Percentiles rank a stretch among this genome's conserved stretches.
Evolutionary conservation across 2,888 invertebrate species (phyloP).

Genomic region (Exephanes ischioxanthus): DNA sequence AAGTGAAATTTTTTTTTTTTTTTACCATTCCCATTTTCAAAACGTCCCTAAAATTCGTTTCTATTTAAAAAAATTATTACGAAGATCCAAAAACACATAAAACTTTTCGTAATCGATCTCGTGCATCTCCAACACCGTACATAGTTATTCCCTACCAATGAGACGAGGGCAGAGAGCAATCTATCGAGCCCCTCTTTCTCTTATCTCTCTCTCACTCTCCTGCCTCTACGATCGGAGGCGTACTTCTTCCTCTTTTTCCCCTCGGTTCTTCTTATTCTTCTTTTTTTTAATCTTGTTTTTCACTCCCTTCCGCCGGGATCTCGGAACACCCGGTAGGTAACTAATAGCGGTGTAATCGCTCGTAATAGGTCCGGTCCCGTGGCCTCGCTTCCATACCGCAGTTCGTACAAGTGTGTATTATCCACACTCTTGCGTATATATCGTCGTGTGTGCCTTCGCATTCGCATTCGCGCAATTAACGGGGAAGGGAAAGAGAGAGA

Average conservation of each 20-base stretch:
- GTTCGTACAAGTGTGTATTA: slow-evolving; percentile 47
- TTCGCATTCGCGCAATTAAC: slow-evolving; percentile 76
- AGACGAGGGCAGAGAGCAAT: slow-evolving; percentile 70
- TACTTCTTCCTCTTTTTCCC: slow-evolving; percentile 25
- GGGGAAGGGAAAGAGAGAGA: slow-evolving; percentile 60
- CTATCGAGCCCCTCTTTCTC: slow-evolving; percentile 65
- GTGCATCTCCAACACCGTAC: slow-evolving; percentile 2
- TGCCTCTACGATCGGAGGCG: slow-evolving; percentile 29
- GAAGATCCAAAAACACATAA: neutral
- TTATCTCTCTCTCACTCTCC: slow-evolving; percentile 2
- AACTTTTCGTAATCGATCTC: neutral
- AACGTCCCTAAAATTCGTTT: neutral
- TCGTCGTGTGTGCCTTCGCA: slow-evolving; percentile 13
- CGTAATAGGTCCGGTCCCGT: slow-evolving; percentile 80
- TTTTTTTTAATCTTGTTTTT: slow-evolving; percentile 49
- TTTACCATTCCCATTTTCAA: neutral
- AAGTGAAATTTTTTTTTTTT: neutral
- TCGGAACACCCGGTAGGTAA: slow-evolving; percentile 81
- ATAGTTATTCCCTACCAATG: slow-evolving; percentile 64
- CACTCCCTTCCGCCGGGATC: slow-evolving; percentile 71
- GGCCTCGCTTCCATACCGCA: slow-evolving; percentile 71
- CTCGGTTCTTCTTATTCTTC: slow-evolving; percentile 61
- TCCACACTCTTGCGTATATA: slow-evolving; percentile 10
- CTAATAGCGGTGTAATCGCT: slow-evolving; percentile 83
- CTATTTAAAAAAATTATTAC: neutral